These are phyloP conservation scores for Pandemis corylana DNA, from an alignment of 2,888 invertebrate genomes.

Conservation along the genomic window DNA sequence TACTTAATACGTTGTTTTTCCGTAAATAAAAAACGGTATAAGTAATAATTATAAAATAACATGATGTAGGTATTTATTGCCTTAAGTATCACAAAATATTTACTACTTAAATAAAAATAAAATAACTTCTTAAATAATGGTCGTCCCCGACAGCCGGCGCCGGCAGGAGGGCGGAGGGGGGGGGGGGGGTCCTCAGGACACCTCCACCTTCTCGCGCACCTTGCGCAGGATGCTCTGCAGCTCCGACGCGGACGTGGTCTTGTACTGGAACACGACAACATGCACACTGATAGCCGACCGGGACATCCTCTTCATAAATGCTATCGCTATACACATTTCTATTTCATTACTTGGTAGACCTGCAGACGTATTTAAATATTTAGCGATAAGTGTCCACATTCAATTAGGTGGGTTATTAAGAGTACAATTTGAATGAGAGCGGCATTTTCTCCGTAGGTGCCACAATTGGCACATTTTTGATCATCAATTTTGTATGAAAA, in stretches of 20 bases:
- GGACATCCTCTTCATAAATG: not conserved
- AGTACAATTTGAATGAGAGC: no score
- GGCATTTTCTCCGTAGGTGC: no score
- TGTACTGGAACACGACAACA: conserved; percentile 85
- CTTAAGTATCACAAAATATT: conserved; percentile 23
- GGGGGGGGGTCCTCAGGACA: conserved; percentile 58
- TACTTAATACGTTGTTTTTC: no score
- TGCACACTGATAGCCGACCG: not conserved
- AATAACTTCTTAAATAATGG: not conserved
- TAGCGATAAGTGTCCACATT: no score
- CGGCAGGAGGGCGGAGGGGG: no score
- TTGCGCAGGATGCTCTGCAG: conserved; percentile 90
- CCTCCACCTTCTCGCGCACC: conserved; percentile 89
- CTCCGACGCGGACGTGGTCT: conserved; percentile 91
- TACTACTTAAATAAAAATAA: not conserved
- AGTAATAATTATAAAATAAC: conserved; percentile 18
- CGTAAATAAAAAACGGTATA: conserved; percentile 16
- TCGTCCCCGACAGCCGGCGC: not conserved
- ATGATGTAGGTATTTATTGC: conserved; percentile 20
- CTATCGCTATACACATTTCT: not conserved
- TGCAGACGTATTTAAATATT: no score
- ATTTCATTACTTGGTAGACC: not conserved
- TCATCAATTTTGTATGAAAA: no score
- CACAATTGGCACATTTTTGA: no score
- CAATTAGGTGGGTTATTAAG: no score